Evolutionary conservation across 2,113 vertebrate genomes (phyloP), one percentile per base, ranked within the genome.

Genomic region (Rhynchomys soricoides): DNA sequence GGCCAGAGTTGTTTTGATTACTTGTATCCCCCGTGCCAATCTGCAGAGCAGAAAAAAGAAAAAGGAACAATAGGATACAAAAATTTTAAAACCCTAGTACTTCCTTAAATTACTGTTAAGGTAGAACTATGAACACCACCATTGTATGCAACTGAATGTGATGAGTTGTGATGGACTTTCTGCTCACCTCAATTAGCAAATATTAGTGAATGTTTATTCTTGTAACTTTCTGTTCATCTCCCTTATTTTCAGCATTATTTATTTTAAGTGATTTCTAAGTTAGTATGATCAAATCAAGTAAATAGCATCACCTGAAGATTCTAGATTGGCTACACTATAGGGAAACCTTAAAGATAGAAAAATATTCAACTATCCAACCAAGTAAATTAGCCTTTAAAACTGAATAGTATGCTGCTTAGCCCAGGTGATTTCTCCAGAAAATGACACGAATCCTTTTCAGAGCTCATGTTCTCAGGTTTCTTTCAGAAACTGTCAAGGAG

Each of bases 271-370:
- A 83, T 48, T 91, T 87, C 59, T 83, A 92, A 52, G 52, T 59
- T 91, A 45, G 26, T 5, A 40, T 48, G 1, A 40, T 86, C 92
- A 37, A 94, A 82, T 17, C 73, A 12, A 43, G n/a, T 62, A 91
- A 93, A 75, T 77, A 93, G 5, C 26, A 79, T 83, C 43, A 57
- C 22, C 26, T 57, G 48, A 70, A 89, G 83, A 86, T 57, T 17
- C 66, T 89, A 93, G 3, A 86, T 29, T 71, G 31, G 40, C 13
- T 75, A n/a, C 5, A 19, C 52, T 12, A 1, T 48, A 70, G 37
- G 73, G 21, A 97, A 74, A 85, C 10, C 8, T 94, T 87, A 94
- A 92, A 78, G 43, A 48, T 82, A 85, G 73, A 86, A 94, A 90
- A 91, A 82, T 40, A 34, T 5, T 13, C 45, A 66, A 40, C 29